phyloP scores from a whole-genome alignment of 2,888 invertebrate genomes.

The Cyaniris semiargus region DNA sequence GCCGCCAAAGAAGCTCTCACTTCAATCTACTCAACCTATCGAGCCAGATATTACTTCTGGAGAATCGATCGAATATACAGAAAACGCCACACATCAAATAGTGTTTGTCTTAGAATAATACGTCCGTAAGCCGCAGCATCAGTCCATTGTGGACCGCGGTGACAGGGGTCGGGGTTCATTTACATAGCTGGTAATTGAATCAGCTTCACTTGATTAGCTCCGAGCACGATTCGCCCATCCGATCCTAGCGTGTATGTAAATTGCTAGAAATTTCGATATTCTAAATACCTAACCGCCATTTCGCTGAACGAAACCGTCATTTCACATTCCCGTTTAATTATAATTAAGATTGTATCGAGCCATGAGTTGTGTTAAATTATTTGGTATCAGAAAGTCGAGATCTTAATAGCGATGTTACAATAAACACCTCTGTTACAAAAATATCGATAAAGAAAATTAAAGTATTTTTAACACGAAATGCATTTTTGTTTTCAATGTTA shows the following conservation, averaged over 20 bases:
- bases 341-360: conserved; percentile 24
- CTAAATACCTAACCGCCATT: conserved; percentile 4
- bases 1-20: neutral
- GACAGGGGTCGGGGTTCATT: conserved; percentile 35
- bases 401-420: conserved; percentile 15
- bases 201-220: conserved; percentile 36
- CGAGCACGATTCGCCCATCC: conserved; percentile 28
- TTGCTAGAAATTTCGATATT: conserved; percentile 28
- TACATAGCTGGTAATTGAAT: conserved; percentile 38
- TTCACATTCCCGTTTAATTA: conserved; percentile 20
- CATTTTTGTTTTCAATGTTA: neutral
- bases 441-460: neutral
- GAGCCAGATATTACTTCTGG: neutral
- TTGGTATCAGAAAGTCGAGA: conserved; percentile 19
- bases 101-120: neutral
- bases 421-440: neutral
- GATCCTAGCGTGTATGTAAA: conserved; percentile 24
- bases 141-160: conserved; percentile 1
- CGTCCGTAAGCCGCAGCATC: conserved; percentile 10
- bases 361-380: conserved; percentile 11
- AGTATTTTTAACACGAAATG: neutral
- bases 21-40: neutral
- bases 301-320: conserved; percentile 26
- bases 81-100: conserved; percentile 17
- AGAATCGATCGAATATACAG: neutral